Conservation (phyloP, 2,888 invertebrate species). For the Cheilosia grossa region DNA sequence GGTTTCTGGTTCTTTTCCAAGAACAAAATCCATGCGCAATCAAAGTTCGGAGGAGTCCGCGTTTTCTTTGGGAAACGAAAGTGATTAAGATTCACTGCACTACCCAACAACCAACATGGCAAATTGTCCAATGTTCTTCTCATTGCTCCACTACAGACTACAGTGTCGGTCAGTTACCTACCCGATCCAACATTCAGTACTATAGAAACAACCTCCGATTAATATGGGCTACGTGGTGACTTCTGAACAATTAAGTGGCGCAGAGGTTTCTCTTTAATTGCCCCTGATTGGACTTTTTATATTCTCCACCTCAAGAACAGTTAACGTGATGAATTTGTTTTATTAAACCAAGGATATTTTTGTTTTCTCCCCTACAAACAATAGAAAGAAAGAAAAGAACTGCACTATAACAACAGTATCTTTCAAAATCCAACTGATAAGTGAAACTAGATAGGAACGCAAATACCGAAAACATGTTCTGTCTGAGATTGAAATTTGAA, state of each 20-base stretch:
- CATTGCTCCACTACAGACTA: slow-evolving; percentile 1
- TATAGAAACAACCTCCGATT: slow-evolving; percentile 1
- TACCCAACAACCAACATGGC: neutral
- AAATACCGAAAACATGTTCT: slow-evolving; percentile 40
- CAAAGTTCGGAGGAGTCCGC: slow-evolving; percentile 22
- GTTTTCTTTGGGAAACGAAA: slow-evolving; percentile 25
- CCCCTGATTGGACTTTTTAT: neutral
- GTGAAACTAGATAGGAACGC: slow-evolving; percentile 4
- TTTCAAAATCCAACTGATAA: slow-evolving; percentile 29
- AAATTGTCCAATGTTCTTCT: slow-evolving; percentile 11
- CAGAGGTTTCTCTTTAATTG: slow-evolving; percentile 37
- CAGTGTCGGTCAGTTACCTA: slow-evolving; percentile 56
- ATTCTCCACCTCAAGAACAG: slow-evolving; percentile 13
- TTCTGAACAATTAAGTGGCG: slow-evolving; percentile 41
- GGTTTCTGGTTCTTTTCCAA: slow-evolving; percentile 43
- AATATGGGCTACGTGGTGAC: slow-evolving; percentile 29
- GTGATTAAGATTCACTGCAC: slow-evolving; percentile 47
- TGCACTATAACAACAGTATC: neutral
- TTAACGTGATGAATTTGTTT: slow-evolving; percentile 37
- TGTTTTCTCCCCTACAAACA: neutral
- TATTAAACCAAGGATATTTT: neutral
- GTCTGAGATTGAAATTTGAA: slow-evolving; percentile 54
- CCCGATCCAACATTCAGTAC: slow-evolving; percentile 20
- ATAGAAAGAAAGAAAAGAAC: too few species aligned
- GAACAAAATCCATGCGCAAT: slow-evolving; percentile 39